A percentile compares a stretch with the other conserved stretches of the same genome.
Conservation (phyloP, 2,797 vertebrate species). For the Typhlichthys eigenmanni region DNA sequence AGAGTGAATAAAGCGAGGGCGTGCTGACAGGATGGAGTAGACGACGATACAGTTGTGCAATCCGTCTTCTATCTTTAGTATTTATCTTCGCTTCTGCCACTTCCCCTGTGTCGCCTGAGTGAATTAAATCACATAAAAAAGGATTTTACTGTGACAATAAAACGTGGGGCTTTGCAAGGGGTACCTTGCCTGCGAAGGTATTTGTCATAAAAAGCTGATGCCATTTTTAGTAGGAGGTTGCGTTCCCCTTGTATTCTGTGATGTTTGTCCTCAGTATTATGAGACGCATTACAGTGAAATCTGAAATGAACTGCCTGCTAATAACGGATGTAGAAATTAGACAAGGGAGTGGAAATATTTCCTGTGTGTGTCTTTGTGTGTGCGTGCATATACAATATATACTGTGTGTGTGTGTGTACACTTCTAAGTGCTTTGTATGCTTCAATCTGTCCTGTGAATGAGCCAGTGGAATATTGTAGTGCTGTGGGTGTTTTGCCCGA, state of each 20-base stretch:
- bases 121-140: slow-evolving; percentile 50
- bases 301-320: slow-evolving; percentile 51
- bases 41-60: slow-evolving; percentile 56
- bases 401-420: slow-evolving; percentile 44
- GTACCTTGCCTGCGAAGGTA: background rate
- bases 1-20: slow-evolving; percentile 60
- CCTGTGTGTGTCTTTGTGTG: slow-evolving; percentile 38
- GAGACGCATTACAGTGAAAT: slow-evolving; percentile 24
- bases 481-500: slow-evolving; percentile 72
- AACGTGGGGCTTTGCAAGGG: background rate
- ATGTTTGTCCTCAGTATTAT: slow-evolving; percentile 31
- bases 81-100: slow-evolving; percentile 56
- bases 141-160: slow-evolving; percentile 37
- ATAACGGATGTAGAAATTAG: slow-evolving; percentile 59
- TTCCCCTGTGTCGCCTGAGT: slow-evolving; percentile 40
- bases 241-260: slow-evolving; percentile 16
- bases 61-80: slow-evolving; percentile 63
- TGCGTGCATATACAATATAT: slow-evolving; percentile 2
- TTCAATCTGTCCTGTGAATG: slow-evolving; percentile 59
- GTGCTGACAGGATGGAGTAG: slow-evolving; percentile 62
- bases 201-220: background rate
- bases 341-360: slow-evolving; percentile 30
- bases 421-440: slow-evolving; percentile 78
- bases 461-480: slow-evolving; percentile 66
- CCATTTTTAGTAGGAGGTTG: slow-evolving; percentile 4